Base-by-base conservation (phyloP, 2,888 invertebrate genomes). In the Linnaemya tessellans region DNA sequence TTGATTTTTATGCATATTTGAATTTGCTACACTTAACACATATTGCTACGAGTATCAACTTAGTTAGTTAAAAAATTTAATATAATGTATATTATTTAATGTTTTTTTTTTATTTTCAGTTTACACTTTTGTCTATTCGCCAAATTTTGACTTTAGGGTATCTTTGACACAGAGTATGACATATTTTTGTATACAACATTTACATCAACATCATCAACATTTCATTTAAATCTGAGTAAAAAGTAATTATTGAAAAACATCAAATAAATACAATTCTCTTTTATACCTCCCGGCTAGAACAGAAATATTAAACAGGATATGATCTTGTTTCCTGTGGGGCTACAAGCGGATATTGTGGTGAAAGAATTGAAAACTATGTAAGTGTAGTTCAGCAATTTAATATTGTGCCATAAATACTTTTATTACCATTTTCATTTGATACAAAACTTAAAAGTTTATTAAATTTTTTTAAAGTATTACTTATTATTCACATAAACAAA, bases 261-360 rank as follows among this genome's bases (percentile, higher is more conserved):
- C 75, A 43, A 56, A 75, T 56, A 54, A 43, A 62, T 51, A 51
- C 60, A 68, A 78, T 68, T 60, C 22, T 54, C 43, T 75, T 65
- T 54, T 8, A 64, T 75, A 18, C 58, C 41, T 43, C 2, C 49
- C 54, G 25, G 41, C 41, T 75, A 30, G 15, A 64, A 75, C 22
- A n/a, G 4, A 41, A 62, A 79, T 70, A 13, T 43, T n/a, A 62
- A 79, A 74, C 51, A 60, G 74, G 80, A 80, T 60, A 80, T 80
- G 51, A 74, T 41, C 74, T 51, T 43, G 67, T 74, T 74, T 80
- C 80, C 80, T 67, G 74, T 80, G 70, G 51, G 67, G 49, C 60
- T 74, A 68, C 11, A 41, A 68, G 20, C 58, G 80, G 80, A 80
- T 67, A 74, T 80, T 80, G 74, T 51, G 74, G 80, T n/a, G 11